Conservation (phyloP, 92 coral and sea anemone species). For the Umimayanthus chanpuru region DNA sequence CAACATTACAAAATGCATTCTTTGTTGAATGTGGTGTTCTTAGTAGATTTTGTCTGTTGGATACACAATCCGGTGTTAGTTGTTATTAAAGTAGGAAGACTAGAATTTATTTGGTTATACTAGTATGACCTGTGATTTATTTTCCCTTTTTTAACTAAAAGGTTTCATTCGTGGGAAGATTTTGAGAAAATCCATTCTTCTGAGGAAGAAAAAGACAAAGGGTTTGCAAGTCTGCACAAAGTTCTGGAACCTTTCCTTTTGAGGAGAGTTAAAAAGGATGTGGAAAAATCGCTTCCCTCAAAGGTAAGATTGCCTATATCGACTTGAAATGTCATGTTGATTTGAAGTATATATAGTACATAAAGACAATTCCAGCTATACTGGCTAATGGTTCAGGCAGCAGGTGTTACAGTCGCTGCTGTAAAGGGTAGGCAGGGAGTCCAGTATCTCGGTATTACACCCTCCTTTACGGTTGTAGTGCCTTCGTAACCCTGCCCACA, state of each 20-base stretch:
- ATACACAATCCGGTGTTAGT: too few species aligned
- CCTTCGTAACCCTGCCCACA: background rate
- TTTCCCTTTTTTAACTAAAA: constrained; percentile 6
- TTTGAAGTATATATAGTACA: background rate
- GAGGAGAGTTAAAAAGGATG: constrained; percentile 98
- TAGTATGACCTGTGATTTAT: background rate
- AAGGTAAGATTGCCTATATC: constrained; percentile 60
- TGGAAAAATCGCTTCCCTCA: constrained; percentile 95
- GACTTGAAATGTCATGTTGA: background rate
- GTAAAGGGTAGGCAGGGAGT: background rate
- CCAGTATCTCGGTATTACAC: background rate
- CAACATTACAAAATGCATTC: too few species aligned
- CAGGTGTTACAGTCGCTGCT: background rate
- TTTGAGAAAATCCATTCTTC: constrained; percentile 91
- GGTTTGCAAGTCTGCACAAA: constrained; percentile 92
- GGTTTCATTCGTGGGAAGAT: constrained; percentile 94
- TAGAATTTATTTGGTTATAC: too few species aligned
- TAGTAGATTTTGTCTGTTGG: too few species aligned
- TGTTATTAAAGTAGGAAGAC: too few species aligned
- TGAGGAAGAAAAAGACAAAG: constrained; percentile 83
- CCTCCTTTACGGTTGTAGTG: background rate
- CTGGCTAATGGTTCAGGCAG: background rate
- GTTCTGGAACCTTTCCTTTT: constrained; percentile 92
- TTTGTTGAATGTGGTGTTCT: too few species aligned
- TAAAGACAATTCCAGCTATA: background rate